Evolutionary conservation across 2,888 invertebrate genomes (phyloP), one percentile per base, ranked within the genome.

Genomic region (Embidobia sp.): DNA sequence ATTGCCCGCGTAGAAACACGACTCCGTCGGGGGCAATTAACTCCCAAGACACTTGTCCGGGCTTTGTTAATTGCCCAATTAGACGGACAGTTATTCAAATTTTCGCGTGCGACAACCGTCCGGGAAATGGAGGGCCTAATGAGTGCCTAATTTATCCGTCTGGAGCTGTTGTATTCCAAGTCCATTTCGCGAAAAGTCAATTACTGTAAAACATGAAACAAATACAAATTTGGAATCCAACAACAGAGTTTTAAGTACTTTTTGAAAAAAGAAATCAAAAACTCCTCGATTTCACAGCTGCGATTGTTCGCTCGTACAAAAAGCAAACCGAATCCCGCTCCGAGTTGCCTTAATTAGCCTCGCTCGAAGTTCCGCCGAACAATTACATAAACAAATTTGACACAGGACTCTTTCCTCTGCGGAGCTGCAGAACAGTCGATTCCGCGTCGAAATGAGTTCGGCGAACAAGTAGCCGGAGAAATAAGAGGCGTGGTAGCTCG

Each of bases 1-100:
- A 86, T 86, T 86, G 82, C 76, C 80, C 80, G 81, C 64, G 42
- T 53, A 55, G 63, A 75, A 75, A 59, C 42, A 51, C 73, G 66
- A 66, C 33, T 74, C 73, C n/a, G n/a, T 29, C 11, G 18, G 59
- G 29, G 33, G 49, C 48, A 72, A 72, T 72, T 72, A 63, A 63
- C 53, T 72, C n/a, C 26, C 46, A 48, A 72, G 61, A 72, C 72
- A 63, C 42, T 72, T 49, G 63, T 64, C 48, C 63, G 40, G 70
- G 57, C 69, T 48, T 42, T 16, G 27, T 55, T 72, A 63, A 61
- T 72, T 55, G 55, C 51, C 46, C 72, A 72, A 51, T 72, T 72
- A 69, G 59, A 10, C 10, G 33, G 13, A 13, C 67, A 67, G 53
- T 67, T 67, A 67, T 55, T 67, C 48, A 57, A 57, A 67, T 57